Evolutionary conservation across 2,888 invertebrate species (phyloP).

Genomic region (Icerya purchasi): DNA sequence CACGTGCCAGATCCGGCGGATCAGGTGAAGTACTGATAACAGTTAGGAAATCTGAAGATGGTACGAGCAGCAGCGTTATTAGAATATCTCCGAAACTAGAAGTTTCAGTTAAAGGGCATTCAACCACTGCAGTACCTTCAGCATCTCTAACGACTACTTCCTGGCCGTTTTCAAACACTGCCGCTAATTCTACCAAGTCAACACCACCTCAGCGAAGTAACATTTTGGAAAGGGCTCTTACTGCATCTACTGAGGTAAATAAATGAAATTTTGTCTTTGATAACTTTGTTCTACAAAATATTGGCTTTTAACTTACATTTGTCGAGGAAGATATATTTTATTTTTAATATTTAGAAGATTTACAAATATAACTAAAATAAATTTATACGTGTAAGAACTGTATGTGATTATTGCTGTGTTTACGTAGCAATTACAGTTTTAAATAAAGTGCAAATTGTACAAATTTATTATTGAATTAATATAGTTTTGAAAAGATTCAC

Average conservation of each 20-base stretch:
- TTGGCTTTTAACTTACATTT: not conserved
- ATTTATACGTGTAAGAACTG: too few species aligned
- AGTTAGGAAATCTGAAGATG: not conserved
- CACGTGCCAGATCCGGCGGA: conserved; percentile 10
- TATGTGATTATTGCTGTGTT: too few species aligned
- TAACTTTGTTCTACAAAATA: not conserved
- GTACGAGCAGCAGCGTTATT: conserved; percentile 5
- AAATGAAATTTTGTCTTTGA: not conserved
- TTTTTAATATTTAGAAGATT: too few species aligned
- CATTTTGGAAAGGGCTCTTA: conserved; percentile 15
- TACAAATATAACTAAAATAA: too few species aligned
- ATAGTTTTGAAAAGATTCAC: too few species aligned
- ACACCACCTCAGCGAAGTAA: conserved; percentile 16
- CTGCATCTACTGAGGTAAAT: conserved; percentile 7
- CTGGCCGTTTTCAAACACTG: not conserved
- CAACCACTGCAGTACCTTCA: conserved; percentile 1
- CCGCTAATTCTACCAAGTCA: not conserved
- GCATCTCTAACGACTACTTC: not conserved
- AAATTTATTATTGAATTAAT: too few species aligned
- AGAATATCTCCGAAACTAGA: conserved; percentile 4
- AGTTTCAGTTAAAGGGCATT: conserved; percentile 8
- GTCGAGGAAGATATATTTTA: too few species aligned
- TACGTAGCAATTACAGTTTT: too few species aligned
- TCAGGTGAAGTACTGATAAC: not conserved
- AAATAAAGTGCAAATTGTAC: too few species aligned